These are phyloP conservation scores for Scartelaos histophorus DNA, from an alignment of 2,113 vertebrate genomes.

Conservation along the genomic window DNA sequence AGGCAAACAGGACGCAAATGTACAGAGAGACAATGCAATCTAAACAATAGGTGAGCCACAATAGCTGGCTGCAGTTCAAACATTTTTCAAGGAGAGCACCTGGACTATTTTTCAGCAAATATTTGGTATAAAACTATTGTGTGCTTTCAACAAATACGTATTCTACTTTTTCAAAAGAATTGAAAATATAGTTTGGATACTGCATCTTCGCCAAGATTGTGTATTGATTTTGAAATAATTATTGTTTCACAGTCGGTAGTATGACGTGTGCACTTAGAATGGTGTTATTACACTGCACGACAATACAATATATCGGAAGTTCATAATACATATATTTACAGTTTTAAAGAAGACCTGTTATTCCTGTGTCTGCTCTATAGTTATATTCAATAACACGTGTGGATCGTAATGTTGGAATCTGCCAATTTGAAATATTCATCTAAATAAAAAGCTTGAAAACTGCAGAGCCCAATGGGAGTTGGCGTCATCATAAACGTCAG, in stretches of 20 bases:
- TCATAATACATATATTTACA: too few relatives aligned
- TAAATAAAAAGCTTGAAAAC: too few relatives aligned
- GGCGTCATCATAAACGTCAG: too few relatives aligned
- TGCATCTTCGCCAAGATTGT: constrained; percentile 2
- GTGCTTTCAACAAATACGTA: constrained; percentile 23
- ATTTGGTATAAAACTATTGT: constrained; percentile 23
- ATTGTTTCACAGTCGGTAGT: neutral
- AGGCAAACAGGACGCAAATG: constrained; percentile 41
- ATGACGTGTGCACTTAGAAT: neutral
- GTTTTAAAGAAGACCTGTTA: too few relatives aligned
- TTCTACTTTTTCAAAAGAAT: constrained; percentile 11
- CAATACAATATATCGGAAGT: too few relatives aligned
- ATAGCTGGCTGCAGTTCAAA: constrained; percentile 35
- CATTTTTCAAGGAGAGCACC: constrained; percentile 35
- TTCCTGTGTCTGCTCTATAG: too few relatives aligned
- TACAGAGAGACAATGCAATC: constrained; percentile 34
- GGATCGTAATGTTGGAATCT: too few relatives aligned
- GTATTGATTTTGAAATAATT: constrained; percentile 20
- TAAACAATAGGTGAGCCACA: constrained; percentile 46
- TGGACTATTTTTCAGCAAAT: constrained; percentile 31
- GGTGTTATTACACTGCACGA: too few relatives aligned
- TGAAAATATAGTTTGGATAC: neutral
- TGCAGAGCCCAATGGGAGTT: too few relatives aligned
- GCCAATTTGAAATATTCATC: too few relatives aligned
- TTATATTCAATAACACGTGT: too few relatives aligned